These are phyloP conservation scores for Saturnia pavonia DNA, from an alignment of 2,888 invertebrate genomes.

Conservation along the genomic window DNA sequence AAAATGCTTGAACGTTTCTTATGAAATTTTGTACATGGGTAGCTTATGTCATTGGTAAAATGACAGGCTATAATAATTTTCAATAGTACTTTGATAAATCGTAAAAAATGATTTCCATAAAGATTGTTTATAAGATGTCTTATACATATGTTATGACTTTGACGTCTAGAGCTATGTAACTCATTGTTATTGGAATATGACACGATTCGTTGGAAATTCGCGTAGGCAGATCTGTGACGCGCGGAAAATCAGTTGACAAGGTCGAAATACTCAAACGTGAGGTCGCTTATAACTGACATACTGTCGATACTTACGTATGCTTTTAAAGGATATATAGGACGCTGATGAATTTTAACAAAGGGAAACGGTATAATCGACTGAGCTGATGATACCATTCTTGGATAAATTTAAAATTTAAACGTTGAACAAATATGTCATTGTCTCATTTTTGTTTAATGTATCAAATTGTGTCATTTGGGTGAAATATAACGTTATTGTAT, in stretches of 20 bases:
- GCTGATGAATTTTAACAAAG: slow-evolving; percentile 15
- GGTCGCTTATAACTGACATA: slow-evolving; percentile 28
- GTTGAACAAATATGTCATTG: background rate
- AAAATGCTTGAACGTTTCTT: no score
- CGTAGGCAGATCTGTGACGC: slow-evolving; percentile 45
- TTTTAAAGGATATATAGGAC: slow-evolving; percentile 34
- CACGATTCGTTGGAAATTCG: slow-evolving; percentile 47
- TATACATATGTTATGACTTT: no score
- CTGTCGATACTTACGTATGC: slow-evolving; percentile 2
- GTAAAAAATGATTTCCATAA: no score
- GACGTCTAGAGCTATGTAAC: slow-evolving; percentile 40
- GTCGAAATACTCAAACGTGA: slow-evolving; percentile 35
- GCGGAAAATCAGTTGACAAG: slow-evolving; percentile 49
- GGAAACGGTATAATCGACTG: background rate
- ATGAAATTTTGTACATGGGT: no score
- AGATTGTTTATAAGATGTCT: no score
- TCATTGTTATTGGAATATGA: slow-evolving; percentile 47
- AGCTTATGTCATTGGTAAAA: no score
- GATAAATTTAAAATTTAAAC: slow-evolving; percentile 6
- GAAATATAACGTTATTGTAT: slow-evolving; percentile 1
- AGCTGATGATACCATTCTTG: background rate
- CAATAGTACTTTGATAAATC: no score
- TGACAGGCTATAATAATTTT: no score
- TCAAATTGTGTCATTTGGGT: background rate
- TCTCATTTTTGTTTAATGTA: slow-evolving; percentile 1